A percentile compares a stretch with the other conserved stretches of the same genome.
These are phyloP conservation scores for Stenodera caucasica DNA, from an alignment of 2,888 invertebrate species.

Conservation along the genomic window DNA sequence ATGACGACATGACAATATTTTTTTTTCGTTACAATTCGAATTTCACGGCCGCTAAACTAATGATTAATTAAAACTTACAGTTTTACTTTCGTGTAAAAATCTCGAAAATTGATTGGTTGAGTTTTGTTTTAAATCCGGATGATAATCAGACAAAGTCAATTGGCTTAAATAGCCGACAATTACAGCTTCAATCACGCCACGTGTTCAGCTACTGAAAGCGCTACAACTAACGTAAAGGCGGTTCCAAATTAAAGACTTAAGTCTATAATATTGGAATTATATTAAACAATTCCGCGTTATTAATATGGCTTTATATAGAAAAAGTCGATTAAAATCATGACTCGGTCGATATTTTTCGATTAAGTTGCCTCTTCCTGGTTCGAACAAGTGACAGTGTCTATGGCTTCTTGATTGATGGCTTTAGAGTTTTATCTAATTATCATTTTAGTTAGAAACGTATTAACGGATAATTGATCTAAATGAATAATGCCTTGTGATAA, in stretches of 20 bases:
- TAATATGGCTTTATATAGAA: no score
- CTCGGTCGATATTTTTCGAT: constrained; percentile 14
- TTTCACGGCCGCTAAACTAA: no score
- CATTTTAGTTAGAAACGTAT: not conserved
- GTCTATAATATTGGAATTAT: no score
- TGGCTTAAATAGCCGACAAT: not conserved
- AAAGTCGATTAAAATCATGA: constrained; percentile 14
- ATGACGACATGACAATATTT: constrained; percentile 8
- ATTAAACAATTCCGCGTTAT: no score
- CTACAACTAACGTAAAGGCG: not conserved
- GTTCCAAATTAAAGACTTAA: not conserved
- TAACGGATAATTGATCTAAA: not conserved
- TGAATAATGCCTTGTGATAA: constrained; percentile 5
- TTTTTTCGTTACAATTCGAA: not conserved
- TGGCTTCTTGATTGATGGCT: no score
- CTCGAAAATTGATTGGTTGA: no score
- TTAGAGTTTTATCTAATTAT: not conserved
- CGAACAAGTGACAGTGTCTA: no score
- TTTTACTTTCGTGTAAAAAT: no score
- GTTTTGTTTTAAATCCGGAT: no score
- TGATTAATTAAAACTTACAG: no score
- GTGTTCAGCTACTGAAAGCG: not conserved
- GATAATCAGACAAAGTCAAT: not conserved
- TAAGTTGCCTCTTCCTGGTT: no score
- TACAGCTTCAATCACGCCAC: constrained; percentile 12